Percentiles rank a stretch among this genome's conserved stretches.
These are phyloP conservation scores for Porphyrio hochstetteri DNA, from an alignment of 2,113 vertebrate species.

Conservation along the genomic window DNA sequence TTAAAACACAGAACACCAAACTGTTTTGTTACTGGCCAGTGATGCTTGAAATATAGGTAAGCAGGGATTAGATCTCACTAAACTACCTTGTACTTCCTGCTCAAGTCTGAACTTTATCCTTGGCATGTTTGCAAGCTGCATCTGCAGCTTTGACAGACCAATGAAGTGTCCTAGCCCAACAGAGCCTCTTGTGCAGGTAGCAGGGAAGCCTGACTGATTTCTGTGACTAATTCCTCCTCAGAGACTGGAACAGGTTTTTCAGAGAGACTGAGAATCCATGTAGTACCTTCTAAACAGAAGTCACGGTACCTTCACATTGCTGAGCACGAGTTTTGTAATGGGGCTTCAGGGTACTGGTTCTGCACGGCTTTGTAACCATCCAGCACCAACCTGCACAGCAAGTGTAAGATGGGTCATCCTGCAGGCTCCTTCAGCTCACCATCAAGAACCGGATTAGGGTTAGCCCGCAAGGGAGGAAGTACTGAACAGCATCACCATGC, in stretches of 20 bases:
- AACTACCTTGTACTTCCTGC: neutral
- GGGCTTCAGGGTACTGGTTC: fast-evolving
- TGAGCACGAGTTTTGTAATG: neutral
- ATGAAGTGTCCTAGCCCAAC: fast-evolving
- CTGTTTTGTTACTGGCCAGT: neutral
- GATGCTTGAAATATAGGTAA: neutral
- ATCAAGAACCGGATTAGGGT: neutral
- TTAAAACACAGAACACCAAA: neutral
- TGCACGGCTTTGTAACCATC: neutral
- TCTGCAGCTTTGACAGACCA: neutral
- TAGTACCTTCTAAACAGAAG: neutral
- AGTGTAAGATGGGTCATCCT: neutral
- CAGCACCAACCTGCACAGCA: neutral
- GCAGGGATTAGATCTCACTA: neutral
- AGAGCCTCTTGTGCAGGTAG: neutral
- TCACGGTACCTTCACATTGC: neutral
- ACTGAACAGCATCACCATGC: neutral
- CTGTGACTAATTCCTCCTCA: neutral
- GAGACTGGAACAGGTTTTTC: neutral
- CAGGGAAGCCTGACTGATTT: neutral
- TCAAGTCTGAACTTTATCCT: neutral
- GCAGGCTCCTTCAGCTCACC: neutral
- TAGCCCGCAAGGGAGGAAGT: neutral
- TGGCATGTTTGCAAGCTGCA: neutral
- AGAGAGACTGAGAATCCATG: neutral